Evolutionary conservation across 2,113 vertebrate genomes (phyloP).

Genomic region (Pelvicachromis taeniatus): DNA sequence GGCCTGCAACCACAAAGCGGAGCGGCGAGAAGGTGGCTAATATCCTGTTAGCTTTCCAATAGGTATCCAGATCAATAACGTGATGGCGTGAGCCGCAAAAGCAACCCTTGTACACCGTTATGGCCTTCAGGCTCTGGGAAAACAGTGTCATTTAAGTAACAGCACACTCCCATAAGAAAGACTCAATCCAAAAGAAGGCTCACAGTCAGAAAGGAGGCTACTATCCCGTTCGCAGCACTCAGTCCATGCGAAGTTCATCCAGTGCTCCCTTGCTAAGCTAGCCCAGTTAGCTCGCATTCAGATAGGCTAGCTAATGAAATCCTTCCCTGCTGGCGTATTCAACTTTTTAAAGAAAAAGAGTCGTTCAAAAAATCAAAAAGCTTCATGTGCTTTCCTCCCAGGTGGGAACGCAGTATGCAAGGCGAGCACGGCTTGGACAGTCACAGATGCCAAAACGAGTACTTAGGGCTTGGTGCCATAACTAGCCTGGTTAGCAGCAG

Average conservation of each 20-base stretch:
- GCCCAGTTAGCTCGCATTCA: constrained; percentile 35
- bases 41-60: constrained; percentile 59
- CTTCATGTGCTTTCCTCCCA: neutral
- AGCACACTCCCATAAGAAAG: constrained; percentile 16
- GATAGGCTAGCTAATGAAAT: constrained; percentile 35
- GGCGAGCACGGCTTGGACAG: neutral
- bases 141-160: neutral
- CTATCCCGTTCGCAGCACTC: constrained; percentile 14
- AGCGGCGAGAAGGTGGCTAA: constrained; percentile 57
- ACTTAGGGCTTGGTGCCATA: constrained; percentile 43
- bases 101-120: constrained; percentile 21
- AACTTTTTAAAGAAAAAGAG: constrained; percentile 11
- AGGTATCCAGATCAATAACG: constrained; percentile 53
- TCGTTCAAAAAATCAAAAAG: neutral
- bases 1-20: constrained; percentile 73
- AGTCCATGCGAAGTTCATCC: constrained; percentile 57
- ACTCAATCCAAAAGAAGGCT: neutral
- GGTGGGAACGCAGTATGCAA: neutral
- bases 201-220: neutral
- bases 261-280: constrained; percentile 50
- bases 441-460: neutral
- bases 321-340: constrained; percentile 18
- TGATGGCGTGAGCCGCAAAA: constrained; percentile 37
- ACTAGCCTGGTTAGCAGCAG: constrained; percentile 53
- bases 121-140: neutral